Evolutionary conservation across 1,140 invertebrate species (phyloP).

Genomic region (Octopus bimaculoides): DNA sequence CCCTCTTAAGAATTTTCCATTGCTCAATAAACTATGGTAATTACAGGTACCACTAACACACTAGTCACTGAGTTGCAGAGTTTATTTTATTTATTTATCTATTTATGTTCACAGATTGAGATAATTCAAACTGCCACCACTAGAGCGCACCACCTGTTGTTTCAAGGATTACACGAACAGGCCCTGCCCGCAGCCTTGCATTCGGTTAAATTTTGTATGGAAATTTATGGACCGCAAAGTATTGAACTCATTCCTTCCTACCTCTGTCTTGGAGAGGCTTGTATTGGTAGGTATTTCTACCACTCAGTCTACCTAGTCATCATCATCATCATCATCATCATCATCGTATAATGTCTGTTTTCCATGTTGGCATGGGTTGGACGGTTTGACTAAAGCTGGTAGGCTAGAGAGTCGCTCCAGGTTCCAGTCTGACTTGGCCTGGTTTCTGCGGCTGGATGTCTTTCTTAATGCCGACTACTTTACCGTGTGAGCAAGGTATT

Average conservation of each 20-base stretch:
- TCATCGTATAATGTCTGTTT: too few species aligned
- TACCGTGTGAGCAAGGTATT: too few species aligned
- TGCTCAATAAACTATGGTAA: not conserved
- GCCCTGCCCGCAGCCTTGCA: slow-evolving; percentile 57
- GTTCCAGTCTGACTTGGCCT: too few species aligned
- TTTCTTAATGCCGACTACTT: too few species aligned
- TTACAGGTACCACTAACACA: too few species aligned
- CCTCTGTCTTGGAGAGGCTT: slow-evolving; percentile 57
- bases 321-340: too few species aligned
- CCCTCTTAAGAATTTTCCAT: not conserved
- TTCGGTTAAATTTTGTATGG: slow-evolving; percentile 54
- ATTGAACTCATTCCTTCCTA: slow-evolving; percentile 58
- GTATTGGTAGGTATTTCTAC: slow-evolving; percentile 49
- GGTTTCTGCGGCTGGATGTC: too few species aligned
- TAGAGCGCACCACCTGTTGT: slow-evolving; percentile 55
- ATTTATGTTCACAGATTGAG: slow-evolving; percentile 35
- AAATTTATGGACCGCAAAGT: slow-evolving; percentile 54
- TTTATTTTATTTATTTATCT: not conserved
- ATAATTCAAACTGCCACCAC: slow-evolving; percentile 55
- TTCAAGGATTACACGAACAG: slow-evolving; percentile 57
- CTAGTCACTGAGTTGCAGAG: not conserved
- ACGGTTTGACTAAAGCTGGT: too few species aligned
- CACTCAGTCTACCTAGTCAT: too few species aligned
- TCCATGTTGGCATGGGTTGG: too few species aligned
- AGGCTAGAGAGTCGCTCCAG: too few species aligned